Evolutionary conservation across 2,797 vertebrate species (phyloP).

Genomic region (Lemur catta): DNA sequence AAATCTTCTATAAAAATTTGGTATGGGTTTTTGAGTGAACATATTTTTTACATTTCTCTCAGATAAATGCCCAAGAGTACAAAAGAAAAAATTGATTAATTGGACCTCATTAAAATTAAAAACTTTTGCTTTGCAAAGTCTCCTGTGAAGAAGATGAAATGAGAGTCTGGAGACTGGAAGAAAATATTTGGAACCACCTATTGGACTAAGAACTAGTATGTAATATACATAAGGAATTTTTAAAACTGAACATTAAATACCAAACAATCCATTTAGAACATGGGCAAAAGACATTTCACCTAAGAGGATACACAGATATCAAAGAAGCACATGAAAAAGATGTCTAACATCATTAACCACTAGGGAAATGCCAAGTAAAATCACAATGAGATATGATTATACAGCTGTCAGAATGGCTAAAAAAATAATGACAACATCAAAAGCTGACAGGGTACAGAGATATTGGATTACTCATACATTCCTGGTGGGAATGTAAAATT

Average conservation of each 20-base stretch:
- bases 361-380: not conserved
- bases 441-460: not conserved
- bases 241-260: conserved; percentile 14
- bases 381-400: not conserved
- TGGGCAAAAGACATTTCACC: not conserved
- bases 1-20: not conserved
- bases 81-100: not conserved
- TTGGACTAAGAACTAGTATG: not conserved
- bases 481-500: not conserved
- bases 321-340: conserved; percentile 29
- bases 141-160: not conserved
- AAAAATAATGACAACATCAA: conserved; percentile 20
- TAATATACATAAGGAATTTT: not conserved
- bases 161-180: not conserved
- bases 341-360: not conserved
- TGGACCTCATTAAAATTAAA: not conserved
- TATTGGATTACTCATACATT: not conserved
- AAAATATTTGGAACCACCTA: not conserved
- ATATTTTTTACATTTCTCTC: conserved; percentile 5
- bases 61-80: not conserved
- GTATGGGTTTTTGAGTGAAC: not conserved
- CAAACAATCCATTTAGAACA: not conserved
- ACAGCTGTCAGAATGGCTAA: not conserved
- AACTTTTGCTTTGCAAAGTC: conserved; percentile 1
- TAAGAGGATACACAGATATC: not conserved